Conservation (phyloP, 2,888 invertebrate genomes). For the Parochlus steinenii region DNA sequence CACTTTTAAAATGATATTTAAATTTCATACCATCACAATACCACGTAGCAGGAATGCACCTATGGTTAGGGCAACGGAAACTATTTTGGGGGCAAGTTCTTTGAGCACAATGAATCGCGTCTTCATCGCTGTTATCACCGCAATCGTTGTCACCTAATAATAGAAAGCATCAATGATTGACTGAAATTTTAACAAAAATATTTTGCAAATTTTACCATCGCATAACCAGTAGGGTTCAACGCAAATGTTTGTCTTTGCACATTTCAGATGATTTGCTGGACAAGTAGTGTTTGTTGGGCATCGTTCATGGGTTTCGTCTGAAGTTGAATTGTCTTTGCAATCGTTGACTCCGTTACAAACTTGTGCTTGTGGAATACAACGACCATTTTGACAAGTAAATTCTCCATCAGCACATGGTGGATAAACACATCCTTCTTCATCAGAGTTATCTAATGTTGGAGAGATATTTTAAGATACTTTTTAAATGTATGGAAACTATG, state of each 20-base stretch:
- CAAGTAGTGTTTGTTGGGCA: slow-evolving; percentile 82
- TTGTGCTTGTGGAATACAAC: slow-evolving; percentile 79
- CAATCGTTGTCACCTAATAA: slow-evolving; percentile 65
- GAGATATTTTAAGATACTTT: no score
- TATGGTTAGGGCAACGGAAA: slow-evolving; percentile 81
- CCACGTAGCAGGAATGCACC: slow-evolving; percentile 92
- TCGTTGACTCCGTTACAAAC: slow-evolving; percentile 87
- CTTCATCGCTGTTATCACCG: slow-evolving; percentile 72
- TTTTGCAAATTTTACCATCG: slow-evolving; percentile 78
- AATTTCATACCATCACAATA: slow-evolving; percentile 84
- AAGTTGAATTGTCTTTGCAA: slow-evolving; percentile 81
- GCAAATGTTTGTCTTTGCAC: slow-evolving; percentile 88
- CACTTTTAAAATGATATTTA: no score
- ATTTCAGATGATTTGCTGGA: slow-evolving; percentile 76
- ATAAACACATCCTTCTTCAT: slow-evolving; percentile 77
- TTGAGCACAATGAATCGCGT: slow-evolving; percentile 74
- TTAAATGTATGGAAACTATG: no score
- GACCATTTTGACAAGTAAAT: slow-evolving; percentile 85
- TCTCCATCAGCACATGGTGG: slow-evolving; percentile 83
- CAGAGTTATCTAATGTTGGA: slow-evolving; percentile 82
- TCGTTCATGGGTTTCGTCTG: slow-evolving; percentile 77
- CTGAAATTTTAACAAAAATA: neutral
- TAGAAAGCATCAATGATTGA: neutral
- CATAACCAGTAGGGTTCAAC: slow-evolving; percentile 97
- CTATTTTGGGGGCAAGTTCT: slow-evolving; percentile 81